Evolutionary conservation across 2,888 invertebrate genomes (phyloP).

Genomic region (Chromoteleia sp.): DNA sequence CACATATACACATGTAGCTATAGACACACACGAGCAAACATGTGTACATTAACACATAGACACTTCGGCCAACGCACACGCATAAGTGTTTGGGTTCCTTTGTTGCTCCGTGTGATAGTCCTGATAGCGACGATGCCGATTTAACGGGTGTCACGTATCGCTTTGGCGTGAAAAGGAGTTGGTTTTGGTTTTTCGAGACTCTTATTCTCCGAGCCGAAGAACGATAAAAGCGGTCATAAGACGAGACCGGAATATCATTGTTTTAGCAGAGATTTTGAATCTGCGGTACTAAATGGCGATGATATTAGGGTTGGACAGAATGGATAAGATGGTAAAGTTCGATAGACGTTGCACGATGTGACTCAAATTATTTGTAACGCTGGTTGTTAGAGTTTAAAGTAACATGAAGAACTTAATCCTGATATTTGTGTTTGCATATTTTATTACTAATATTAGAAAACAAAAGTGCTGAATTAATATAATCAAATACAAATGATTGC

Average conservation of each 20-base stretch:
- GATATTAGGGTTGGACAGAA: conserved; percentile 6
- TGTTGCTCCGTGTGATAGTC: conserved; percentile 79
- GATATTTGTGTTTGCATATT: no score
- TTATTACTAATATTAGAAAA: no score
- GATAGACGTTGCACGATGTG: no score
- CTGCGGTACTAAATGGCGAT: conserved; percentile 15
- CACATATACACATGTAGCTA: conserved; percentile 4
- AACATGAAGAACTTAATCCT: no score
- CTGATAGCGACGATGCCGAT: conserved; percentile 73
- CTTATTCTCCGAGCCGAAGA: not conserved
- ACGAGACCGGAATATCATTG: conserved; percentile 45
- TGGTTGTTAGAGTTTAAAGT: no score
- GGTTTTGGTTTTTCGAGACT: conserved; percentile 28
- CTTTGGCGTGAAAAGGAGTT: conserved; percentile 44
- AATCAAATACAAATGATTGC: no score
- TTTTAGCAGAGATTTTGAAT: conserved; percentile 28
- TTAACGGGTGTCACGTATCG: conserved; percentile 81
- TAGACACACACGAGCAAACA: conserved; percentile 26
- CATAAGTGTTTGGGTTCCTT: conserved; percentile 76
- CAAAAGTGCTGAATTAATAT: no score
- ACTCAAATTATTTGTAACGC: no score
- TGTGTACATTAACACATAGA: conserved; percentile 48
- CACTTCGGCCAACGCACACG: conserved; percentile 59
- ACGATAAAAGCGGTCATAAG: conserved; percentile 33
- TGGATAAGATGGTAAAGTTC: not conserved